Evolutionary conservation across 1,140 invertebrate species (phyloP).

Genomic region (Drosophila watanabei): DNA sequence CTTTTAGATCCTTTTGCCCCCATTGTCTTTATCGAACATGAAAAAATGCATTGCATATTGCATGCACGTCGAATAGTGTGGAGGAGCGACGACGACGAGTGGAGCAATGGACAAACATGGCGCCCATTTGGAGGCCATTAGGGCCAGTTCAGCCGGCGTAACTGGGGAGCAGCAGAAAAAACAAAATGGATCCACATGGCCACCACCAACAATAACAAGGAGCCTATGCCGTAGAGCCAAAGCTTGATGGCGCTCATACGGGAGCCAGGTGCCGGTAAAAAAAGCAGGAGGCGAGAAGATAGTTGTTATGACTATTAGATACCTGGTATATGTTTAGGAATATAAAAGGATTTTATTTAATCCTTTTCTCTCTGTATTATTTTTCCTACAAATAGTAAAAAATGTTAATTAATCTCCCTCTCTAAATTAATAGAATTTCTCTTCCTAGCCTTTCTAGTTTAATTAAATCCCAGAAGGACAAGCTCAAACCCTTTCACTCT

Average conservation of each 20-base stretch:
- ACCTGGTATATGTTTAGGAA: neutral
- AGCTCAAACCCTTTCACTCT: no score
- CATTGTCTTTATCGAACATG: slow-evolving; percentile 81
- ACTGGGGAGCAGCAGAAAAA: slow-evolving; percentile 50
- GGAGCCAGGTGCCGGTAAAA: slow-evolving; percentile 20
- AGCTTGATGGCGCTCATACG: slow-evolving; percentile 5
- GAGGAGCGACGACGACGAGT: slow-evolving; percentile 7
- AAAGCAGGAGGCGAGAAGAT: neutral
- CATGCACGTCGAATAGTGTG: slow-evolving; percentile 27
- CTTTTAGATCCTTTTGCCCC: slow-evolving; percentile 22
- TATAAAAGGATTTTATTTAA: neutral
- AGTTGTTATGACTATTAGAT: slow-evolving; percentile 7
- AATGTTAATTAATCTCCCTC: neutral
- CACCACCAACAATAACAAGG: slow-evolving; percentile 62
- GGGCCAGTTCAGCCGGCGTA: slow-evolving; percentile 29
- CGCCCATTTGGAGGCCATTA: slow-evolving; percentile 73
- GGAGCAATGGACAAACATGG: slow-evolving; percentile 57
- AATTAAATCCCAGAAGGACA: neutral
- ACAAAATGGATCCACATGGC: slow-evolving; percentile 39
- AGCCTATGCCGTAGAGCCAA: slow-evolving; percentile 32
- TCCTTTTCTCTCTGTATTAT: no score
- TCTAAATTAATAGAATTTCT: neutral
- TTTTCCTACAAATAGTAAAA: neutral
- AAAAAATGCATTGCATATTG: slow-evolving; percentile 74
- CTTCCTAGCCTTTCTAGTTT: neutral